Percentiles rank a stretch among this genome's conserved stretches.
phyloP scores from a whole-genome alignment of 2,888 invertebrate species.

The Drosophila tanythrix region DNA sequence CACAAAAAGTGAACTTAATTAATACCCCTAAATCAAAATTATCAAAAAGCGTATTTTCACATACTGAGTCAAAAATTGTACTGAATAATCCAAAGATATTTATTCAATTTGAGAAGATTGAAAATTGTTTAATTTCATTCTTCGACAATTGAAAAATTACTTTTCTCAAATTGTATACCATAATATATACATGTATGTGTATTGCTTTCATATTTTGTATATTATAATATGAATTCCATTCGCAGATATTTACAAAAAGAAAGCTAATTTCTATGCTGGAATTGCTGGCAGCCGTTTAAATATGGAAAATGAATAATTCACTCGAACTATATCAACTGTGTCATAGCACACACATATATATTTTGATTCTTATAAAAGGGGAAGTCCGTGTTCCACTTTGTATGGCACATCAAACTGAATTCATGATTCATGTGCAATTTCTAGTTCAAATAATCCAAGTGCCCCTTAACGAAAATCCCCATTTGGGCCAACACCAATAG shows the following conservation, averaged over 20 bases:
- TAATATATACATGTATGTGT: background rate
- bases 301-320: background rate
- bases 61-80: background rate
- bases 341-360: background rate
- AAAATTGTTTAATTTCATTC: background rate
- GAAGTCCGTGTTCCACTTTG: constrained; percentile 10
- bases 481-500: constrained; percentile 30
- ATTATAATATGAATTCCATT: background rate
- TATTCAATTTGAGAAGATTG: background rate
- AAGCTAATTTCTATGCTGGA: background rate
- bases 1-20: background rate
- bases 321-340: background rate
- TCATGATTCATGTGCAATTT: constrained; percentile 51
- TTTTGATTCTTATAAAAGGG: background rate
- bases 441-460: constrained; percentile 49
- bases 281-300: background rate
- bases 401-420: constrained; percentile 35
- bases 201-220: background rate
- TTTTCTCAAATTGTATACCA: background rate
- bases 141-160: background rate
- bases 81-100: background rate
- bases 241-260: background rate
- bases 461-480: constrained; percentile 9
- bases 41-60: background rate
- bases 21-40: background rate